These are phyloP conservation scores for Adelges cooleyi DNA, from an alignment of 1,140 invertebrate species.

Conservation along the genomic window DNA sequence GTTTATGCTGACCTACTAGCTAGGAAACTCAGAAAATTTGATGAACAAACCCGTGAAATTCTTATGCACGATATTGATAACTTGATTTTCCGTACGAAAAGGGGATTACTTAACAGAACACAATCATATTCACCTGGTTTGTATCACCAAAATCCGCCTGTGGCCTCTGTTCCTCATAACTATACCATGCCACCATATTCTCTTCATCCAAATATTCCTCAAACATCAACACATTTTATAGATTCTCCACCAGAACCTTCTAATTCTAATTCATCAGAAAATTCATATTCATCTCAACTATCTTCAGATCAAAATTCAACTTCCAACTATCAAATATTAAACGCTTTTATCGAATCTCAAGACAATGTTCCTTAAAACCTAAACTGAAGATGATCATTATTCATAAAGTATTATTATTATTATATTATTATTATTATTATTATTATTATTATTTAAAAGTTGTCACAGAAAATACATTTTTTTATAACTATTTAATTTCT, in stretches of 20 bases:
- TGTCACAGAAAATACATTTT: neutral
- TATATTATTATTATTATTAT: no score
- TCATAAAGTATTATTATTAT: no score
- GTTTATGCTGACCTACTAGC: neutral
- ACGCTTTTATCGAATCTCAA: neutral
- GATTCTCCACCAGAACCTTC: neutral
- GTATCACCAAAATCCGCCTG: neutral
- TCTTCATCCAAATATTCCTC: constrained; percentile 1
- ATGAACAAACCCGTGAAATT: neutral
- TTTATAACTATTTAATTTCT: neutral
- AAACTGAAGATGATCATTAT: neutral
- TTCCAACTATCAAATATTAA: neutral
- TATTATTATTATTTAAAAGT: neutral
- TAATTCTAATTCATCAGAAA: constrained; percentile 4
- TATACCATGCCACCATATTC: neutral
- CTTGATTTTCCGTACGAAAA: neutral
- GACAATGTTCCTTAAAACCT: neutral
- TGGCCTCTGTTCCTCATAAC: no score
- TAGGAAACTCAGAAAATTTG: neutral
- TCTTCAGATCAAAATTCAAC: constrained; percentile 1
- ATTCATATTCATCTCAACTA: constrained; percentile 6
- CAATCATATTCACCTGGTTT: neutral
- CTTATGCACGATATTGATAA: neutral
- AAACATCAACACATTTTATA: neutral
- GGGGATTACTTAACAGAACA: neutral